Conservation (phyloP, 2,113 vertebrate species). For the Etia nguti region DNA sequence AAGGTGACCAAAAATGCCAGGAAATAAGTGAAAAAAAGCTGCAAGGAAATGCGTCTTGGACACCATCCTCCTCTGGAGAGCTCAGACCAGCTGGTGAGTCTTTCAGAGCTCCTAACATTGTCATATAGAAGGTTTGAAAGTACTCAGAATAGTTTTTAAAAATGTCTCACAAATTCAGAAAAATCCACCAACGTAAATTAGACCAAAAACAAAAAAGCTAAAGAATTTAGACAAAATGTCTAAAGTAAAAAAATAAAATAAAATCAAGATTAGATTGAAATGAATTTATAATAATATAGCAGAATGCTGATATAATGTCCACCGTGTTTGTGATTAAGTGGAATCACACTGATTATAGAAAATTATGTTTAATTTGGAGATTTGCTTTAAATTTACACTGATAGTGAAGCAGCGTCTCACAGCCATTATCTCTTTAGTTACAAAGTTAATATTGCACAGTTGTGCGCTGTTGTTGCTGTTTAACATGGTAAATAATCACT, state of each 20-base stretch:
- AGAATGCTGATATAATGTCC: not conserved
- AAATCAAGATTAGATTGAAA: not conserved
- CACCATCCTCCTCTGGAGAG: not conserved
- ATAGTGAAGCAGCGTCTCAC: not conserved
- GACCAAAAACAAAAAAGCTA: not conserved
- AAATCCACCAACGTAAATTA: not conserved
- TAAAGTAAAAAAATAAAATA: not conserved
- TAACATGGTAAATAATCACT: conserved; percentile 19
- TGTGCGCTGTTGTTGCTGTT: not conserved
- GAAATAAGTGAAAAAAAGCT: conserved; percentile 4
- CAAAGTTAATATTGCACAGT: not conserved
- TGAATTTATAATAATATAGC: not conserved
- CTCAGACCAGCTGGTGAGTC: conserved; percentile 77
- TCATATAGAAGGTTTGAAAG: not conserved
- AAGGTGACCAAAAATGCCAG: conserved; percentile 19
- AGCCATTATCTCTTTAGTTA: not conserved
- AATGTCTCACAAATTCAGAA: not conserved
- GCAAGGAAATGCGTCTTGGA: not conserved
- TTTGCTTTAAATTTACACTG: not conserved
- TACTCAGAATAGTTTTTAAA: not conserved
- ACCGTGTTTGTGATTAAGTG: not conserved
- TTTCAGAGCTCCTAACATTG: not conserved
- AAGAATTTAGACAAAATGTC: not conserved
- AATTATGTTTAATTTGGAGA: not conserved
- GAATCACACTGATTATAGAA: not conserved